Conservation (phyloP, 2,113 vertebrate species). For the Canis aureus region DNA sequence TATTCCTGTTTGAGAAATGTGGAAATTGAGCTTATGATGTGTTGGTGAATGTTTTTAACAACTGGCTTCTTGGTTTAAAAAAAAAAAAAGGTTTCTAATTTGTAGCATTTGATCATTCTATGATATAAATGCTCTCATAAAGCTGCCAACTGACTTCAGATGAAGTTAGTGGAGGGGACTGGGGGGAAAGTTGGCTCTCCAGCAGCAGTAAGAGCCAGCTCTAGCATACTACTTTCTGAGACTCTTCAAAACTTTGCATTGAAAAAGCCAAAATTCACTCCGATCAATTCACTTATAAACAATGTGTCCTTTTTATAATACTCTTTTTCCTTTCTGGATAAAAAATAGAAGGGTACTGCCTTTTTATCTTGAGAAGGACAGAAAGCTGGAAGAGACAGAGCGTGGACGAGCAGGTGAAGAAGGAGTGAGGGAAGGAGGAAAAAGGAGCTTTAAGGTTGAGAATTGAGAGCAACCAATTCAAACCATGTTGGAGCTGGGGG, state of each 20-base stretch:
- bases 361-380: not conserved
- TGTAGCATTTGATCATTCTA: not conserved
- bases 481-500: not conserved
- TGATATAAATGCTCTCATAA: not conserved
- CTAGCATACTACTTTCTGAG: not conserved
- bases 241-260: not conserved
- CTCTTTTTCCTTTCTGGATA: constrained; percentile 23
- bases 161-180: not conserved
- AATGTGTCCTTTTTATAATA: not conserved
- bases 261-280: not conserved
- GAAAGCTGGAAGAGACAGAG: not conserved
- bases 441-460: not conserved
- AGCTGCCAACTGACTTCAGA: not conserved
- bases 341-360: not conserved
- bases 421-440: not conserved
- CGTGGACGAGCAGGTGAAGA: not conserved
- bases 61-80: not conserved
- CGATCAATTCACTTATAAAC: not conserved
- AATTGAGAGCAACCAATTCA: not conserved
- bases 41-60: not conserved
- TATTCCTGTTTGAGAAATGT: not conserved
- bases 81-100: not conserved
- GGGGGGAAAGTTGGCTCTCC: not conserved
- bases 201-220: not conserved
- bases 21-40: not conserved